These are phyloP conservation scores for Sebastes hubbsi DNA, from an alignment of 2,797 vertebrate species.

Conservation along the genomic window DNA sequence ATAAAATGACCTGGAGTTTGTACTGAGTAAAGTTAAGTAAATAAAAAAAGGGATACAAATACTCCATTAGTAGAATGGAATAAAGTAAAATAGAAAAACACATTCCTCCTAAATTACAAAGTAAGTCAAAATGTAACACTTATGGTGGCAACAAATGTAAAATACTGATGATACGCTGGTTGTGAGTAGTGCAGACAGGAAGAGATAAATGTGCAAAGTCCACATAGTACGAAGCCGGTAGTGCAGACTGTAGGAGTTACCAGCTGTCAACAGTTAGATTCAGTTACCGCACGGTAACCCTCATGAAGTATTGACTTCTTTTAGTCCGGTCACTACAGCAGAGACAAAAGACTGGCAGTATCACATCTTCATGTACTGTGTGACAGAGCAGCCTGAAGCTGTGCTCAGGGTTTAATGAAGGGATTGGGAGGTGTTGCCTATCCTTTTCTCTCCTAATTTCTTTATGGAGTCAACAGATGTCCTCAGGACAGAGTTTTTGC, in stretches of 20 bases:
- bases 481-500: not conserved
- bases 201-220: not conserved
- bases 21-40: not conserved
- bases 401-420: not conserved
- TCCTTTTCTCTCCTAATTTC: not conserved
- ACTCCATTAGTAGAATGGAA: not conserved
- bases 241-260: not conserved
- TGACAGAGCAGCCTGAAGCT: not conserved
- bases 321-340: not conserved
- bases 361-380: not conserved
- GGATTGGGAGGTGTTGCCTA: not conserved
- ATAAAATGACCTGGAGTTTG: not conserved
- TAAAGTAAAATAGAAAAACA: not conserved
- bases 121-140: not conserved
- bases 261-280: conserved; percentile 37
- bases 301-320: conserved; percentile 10
- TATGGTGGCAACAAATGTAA: not conserved
- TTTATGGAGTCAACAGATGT: not conserved
- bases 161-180: not conserved
- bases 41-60: not conserved
- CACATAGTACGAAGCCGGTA: not conserved
- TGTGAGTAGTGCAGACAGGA: not conserved
- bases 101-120: not conserved
- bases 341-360: conserved; percentile 3
- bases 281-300: conserved; percentile 5